Conservation (phyloP, 2,888 invertebrate genomes). For the Elysia crispata region DNA sequence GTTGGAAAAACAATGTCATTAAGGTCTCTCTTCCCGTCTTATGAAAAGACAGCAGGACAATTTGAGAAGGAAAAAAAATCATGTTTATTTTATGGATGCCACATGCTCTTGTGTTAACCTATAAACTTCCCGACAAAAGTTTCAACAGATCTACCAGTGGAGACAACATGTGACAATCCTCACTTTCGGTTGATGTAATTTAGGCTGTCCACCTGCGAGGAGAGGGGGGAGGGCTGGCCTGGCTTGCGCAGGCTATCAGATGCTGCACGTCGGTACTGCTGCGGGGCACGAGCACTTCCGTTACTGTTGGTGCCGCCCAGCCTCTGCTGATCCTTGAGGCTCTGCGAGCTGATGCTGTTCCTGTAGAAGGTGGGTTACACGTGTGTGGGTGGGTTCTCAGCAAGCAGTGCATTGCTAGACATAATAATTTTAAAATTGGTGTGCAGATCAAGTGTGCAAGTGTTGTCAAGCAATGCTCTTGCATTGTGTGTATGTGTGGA, state of each 20-base stretch:
- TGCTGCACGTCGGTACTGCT: constrained; percentile 66
- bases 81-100: no score
- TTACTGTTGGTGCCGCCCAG: constrained; percentile 49
- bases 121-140: no score
- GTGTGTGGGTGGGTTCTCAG: background rate
- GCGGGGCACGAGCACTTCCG: constrained; percentile 61
- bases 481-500: no score
- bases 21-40: no score
- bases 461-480: no score
- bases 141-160: background rate
- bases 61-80: no score
- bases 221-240: constrained; percentile 49
- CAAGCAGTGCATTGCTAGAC: no score
- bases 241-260: constrained; percentile 65
- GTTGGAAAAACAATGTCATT: no score
- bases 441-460: no score
- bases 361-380: constrained; percentile 51
- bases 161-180: constrained; percentile 22
- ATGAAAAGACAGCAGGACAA: no score
- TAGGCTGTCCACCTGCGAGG: constrained; percentile 50
- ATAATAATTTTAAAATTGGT: no score
- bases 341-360: constrained; percentile 60
- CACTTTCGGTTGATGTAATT: constrained; percentile 56
- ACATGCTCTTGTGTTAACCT: no score
- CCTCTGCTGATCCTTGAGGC: constrained; percentile 67